Evolutionary conservation across 2,888 invertebrate genomes (phyloP).

Genomic region (Coleophora flavipennella): DNA sequence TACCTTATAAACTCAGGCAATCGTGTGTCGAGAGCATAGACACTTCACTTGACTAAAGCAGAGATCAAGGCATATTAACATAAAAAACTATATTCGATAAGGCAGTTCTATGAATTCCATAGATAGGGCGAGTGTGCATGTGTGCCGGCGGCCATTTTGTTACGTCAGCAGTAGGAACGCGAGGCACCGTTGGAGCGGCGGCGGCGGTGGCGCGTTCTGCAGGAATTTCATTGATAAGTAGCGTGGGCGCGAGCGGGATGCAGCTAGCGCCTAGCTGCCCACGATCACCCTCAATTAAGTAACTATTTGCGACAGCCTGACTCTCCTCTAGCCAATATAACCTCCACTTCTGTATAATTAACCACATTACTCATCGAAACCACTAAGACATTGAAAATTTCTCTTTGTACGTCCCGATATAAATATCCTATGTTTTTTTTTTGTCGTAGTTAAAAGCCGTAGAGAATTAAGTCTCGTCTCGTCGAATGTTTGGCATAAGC

Average conservation of each 20-base stretch:
- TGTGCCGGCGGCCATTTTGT: slow-evolving; percentile 56
- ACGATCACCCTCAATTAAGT: neutral
- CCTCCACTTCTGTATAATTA: slow-evolving; percentile 2
- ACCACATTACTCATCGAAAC: slow-evolving; percentile 4
- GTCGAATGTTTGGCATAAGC: slow-evolving; percentile 44
- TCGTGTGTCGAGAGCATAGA: too few species aligned
- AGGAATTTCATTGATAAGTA: slow-evolving; percentile 68
- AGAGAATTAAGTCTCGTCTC: slow-evolving; percentile 33
- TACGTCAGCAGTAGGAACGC: slow-evolving; percentile 58
- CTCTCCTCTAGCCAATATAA: neutral
- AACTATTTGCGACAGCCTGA: slow-evolving; percentile 1
- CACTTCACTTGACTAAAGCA: too few species aligned
- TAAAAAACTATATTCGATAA: too few species aligned
- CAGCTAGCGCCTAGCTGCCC: slow-evolving; percentile 28
- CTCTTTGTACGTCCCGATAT: slow-evolving; percentile 1
- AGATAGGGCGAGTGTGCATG: slow-evolving; percentile 11
- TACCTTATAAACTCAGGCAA: too few species aligned
- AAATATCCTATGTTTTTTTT: slow-evolving; percentile 15
- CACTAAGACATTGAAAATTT: slow-evolving; percentile 5
- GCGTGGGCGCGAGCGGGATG: slow-evolving; percentile 52
- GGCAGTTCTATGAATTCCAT: slow-evolving; percentile 2
- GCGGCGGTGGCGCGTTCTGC: slow-evolving; percentile 27
- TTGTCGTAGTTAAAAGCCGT: slow-evolving; percentile 23
- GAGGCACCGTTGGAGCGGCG: slow-evolving; percentile 48
- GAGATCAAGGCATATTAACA: too few species aligned